A percentile compares a stretch with the other conserved stretches of the same genome.
Evolutionary conservation across 2,113 vertebrate species (phyloP).

Genomic region (Cromileptes altivelis): DNA sequence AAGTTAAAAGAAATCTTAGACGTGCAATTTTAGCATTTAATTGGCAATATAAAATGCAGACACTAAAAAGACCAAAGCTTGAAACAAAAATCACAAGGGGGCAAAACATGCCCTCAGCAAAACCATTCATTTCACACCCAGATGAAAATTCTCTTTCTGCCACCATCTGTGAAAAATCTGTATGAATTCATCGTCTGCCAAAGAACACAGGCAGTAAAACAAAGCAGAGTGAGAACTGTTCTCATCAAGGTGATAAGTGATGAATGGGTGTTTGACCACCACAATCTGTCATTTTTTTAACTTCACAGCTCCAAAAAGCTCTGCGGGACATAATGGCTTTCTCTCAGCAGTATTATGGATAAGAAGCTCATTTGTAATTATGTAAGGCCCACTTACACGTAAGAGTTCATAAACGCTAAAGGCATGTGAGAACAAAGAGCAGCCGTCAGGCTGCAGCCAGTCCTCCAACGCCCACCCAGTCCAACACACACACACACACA

Average conservation of each 20-base stretch:
- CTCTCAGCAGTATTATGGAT: slow-evolving; percentile 34
- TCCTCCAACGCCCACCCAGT: slow-evolving; percentile 52
- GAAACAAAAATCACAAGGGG: neutral
- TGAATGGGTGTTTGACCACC: slow-evolving; percentile 39
- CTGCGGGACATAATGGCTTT: slow-evolving; percentile 40
- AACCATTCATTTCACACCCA: slow-evolving; percentile 2
- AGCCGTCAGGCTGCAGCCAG: slow-evolving; percentile 37
- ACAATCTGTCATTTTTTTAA: slow-evolving; percentile 31
- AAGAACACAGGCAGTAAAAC: slow-evolving; percentile 18
- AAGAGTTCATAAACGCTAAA: slow-evolving; percentile 43
- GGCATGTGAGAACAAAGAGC: slow-evolving; percentile 63
- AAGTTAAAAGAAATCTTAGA: neutral
- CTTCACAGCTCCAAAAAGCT: slow-evolving; percentile 43
- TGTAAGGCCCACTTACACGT: slow-evolving; percentile 55
- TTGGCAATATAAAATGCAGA: neutral
- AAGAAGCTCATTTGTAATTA: slow-evolving; percentile 59
- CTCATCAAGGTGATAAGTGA: slow-evolving; percentile 57
- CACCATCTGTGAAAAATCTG: slow-evolving; percentile 2
- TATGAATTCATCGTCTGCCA: slow-evolving; percentile 10
- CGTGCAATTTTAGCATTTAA: neutral
- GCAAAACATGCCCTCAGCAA: neutral
- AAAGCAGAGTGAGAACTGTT: slow-evolving; percentile 28
- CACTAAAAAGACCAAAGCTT: neutral
- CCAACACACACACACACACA: slow-evolving; percentile 18
- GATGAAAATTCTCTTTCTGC: slow-evolving; percentile 18